Evolutionary conservation across 2,797 vertebrate genomes (phyloP).

Genomic region (Pangasius mekongensis): DNA sequence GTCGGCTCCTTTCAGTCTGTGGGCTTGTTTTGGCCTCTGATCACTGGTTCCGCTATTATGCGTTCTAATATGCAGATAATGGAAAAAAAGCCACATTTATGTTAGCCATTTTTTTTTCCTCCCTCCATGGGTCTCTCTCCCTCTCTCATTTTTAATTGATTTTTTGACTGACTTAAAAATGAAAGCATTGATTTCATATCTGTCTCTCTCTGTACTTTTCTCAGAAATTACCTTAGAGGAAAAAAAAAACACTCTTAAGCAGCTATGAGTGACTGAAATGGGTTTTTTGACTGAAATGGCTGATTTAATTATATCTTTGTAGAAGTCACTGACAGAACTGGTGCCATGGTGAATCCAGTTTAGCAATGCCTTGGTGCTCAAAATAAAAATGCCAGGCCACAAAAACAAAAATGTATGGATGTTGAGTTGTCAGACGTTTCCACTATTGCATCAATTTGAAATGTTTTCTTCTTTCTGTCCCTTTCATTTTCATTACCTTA

Average conservation of each 20-base stretch:
- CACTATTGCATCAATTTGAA: conserved; percentile 50
- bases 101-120: conserved; percentile 40
- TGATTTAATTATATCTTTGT: conserved; percentile 67
- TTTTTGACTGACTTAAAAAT: conserved; percentile 55
- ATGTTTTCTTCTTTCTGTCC: conserved; percentile 51
- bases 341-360: neutral
- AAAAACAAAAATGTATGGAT: neutral
- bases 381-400: neutral
- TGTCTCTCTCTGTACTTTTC: conserved; percentile 47
- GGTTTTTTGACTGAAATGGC: conserved; percentile 5
- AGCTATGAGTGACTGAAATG: neutral
- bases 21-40: conserved; percentile 62
- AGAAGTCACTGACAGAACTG: neutral
- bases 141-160: neutral
- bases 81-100: conserved; percentile 57
- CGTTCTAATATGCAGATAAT: conserved; percentile 65
- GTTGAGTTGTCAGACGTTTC: neutral
- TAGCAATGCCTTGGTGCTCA: neutral
- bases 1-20: conserved; percentile 62
- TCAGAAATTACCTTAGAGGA: conserved; percentile 53
- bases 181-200: conserved; percentile 63
- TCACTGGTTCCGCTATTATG: conserved; percentile 58
- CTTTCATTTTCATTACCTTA: conserved; percentile 40
- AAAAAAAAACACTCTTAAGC: conserved; percentile 64
- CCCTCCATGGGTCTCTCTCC: neutral